Base-by-base conservation (phyloP, 2,888 invertebrate species). In the Synanthedon formicaeformis region DNA sequence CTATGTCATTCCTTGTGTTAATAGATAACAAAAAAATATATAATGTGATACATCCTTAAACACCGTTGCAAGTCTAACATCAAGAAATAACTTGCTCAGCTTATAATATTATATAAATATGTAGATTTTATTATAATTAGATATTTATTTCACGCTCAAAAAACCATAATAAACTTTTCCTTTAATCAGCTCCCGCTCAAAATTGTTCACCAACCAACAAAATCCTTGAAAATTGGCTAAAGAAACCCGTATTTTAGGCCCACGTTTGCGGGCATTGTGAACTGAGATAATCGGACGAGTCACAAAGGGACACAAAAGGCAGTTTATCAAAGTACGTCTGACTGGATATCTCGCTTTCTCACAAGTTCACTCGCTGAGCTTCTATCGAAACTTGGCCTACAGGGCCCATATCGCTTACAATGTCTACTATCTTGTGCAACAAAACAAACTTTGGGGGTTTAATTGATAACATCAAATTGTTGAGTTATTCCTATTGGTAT, bases 281-380 rank as follows among this genome's bases (percentile, higher is more conserved):
- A 61, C 59, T 53, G 55, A 65, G 71, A 78, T 78, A 78, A 82
- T 80, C 77, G 68, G 66, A 60, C 62, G 60, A 69, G 69, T 67
- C 73, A 75, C 78, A 53, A 53, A 54, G 55, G 53, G 50, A 48
- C 68, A 76, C 79, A 78, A 81, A 78, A 78, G 80, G 67, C 71
- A 72, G 73, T 79, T 79, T 81, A 78, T 81, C 79, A 77, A 70
- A 69, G 65, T 69, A 70, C 71, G 71, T 74, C 70, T 74, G 66
- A 69, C 71, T 72, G 73, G 71, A 69, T 73, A 73, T 75, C 73
- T 71, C 64, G 61, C 61, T 69, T 49, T 49, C 63, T 63, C 66
- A 62, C 64, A 67, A 75, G 66, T 76, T 74, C 65, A 66, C 66
- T 71, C 61, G 59, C 62, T 56, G 56, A 62, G 68, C 60, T 58